Percentiles rank a stretch among this genome's conserved stretches.
Evolutionary conservation across 2,113 vertebrate genomes (phyloP).

Genomic region (Cyanoramphus novaezelandiae): DNA sequence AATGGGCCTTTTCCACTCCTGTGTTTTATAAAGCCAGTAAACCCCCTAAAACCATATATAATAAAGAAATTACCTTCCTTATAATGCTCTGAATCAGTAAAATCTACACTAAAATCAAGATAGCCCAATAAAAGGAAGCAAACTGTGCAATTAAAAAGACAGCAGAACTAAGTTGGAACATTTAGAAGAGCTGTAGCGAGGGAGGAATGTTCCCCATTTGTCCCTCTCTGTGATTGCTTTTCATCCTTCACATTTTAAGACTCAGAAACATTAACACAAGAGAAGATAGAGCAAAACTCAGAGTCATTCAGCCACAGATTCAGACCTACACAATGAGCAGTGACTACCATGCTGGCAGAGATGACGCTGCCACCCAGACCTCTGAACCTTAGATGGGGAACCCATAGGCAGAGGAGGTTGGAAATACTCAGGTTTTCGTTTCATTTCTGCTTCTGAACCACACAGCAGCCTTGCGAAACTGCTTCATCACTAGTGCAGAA

Average conservation of each 20-base stretch:
- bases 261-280: background rate
- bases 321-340: background rate
- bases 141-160: slow-evolving; percentile 6
- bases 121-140: slow-evolving; percentile 17
- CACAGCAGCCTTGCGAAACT: background rate
- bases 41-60: background rate
- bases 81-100: background rate
- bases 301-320: background rate
- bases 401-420: background rate
- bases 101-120: slow-evolving; percentile 32
- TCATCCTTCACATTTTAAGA: background rate
- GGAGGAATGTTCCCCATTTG: background rate
- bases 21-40: background rate
- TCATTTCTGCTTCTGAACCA: background rate
- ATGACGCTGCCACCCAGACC: background rate
- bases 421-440: background rate
- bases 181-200: background rate
- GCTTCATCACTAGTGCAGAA: background rate
- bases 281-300: background rate
- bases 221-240: background rate
- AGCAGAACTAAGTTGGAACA: background rate
- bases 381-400: background rate
- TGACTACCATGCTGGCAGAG: background rate
- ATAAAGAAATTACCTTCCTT: background rate
- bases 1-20: background rate